phyloP scores from a whole-genome alignment of 1,140 invertebrate species.

The Drosophila littoralis region DNA sequence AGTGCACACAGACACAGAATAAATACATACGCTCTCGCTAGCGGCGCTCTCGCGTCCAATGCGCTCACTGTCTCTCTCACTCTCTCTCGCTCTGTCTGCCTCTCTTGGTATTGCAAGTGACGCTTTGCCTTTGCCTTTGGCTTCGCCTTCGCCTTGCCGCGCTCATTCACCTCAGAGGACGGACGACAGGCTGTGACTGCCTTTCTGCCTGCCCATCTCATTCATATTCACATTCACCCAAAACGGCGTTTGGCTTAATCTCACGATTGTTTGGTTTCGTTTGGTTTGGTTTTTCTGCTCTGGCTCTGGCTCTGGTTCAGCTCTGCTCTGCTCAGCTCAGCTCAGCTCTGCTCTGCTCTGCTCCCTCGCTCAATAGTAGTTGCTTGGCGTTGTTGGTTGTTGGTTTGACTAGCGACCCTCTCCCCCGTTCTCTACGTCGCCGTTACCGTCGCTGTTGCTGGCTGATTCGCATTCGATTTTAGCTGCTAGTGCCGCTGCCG shows the following conservation, averaged over 20 bases:
- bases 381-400: slow-evolving; percentile 35
- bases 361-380: slow-evolving; percentile 64
- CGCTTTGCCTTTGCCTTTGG: slow-evolving; percentile 42
- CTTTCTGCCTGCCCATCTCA: slow-evolving; percentile 72
- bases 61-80: slow-evolving; percentile 50
- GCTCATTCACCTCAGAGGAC: slow-evolving; percentile 75
- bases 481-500: slow-evolving; percentile 57
- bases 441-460: slow-evolving; percentile 37
- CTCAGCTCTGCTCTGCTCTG: slow-evolving; percentile 43
- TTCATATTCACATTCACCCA: slow-evolving; percentile 83
- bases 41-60: slow-evolving; percentile 51
- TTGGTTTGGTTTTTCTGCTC: slow-evolving; percentile 66
- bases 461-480: slow-evolving; percentile 80
- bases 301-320: slow-evolving; percentile 38
- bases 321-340: slow-evolving; percentile 30
- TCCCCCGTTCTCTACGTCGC: slow-evolving; percentile 58
- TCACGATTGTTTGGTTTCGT: slow-evolving; percentile 80
- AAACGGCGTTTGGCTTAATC: slow-evolving; percentile 83
- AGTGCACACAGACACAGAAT: slow-evolving; percentile 54
- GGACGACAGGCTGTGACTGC: slow-evolving; percentile 48
- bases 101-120: slow-evolving; percentile 65
- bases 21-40: slow-evolving; percentile 48
- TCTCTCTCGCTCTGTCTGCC: slow-evolving; percentile 37
- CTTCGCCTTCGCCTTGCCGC: slow-evolving; percentile 32
- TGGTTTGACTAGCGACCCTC: slow-evolving; percentile 50